Evolutionary conservation across 2,888 invertebrate species (phyloP).

Genomic region (Mimumesa dahlbomi): DNA sequence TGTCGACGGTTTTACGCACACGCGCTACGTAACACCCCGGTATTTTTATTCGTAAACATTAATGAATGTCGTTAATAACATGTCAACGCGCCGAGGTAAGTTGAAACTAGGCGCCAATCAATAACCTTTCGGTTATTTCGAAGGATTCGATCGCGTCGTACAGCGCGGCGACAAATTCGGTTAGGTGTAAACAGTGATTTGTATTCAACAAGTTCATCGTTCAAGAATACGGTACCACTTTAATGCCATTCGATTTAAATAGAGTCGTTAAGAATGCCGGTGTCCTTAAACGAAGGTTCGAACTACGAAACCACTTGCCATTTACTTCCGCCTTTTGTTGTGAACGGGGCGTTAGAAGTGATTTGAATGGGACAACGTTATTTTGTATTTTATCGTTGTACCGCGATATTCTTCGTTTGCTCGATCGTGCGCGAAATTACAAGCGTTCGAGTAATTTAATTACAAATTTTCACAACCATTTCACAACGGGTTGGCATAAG

Average conservation of each 20-base stretch:
- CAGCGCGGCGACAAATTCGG: neutral
- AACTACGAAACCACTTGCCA: conserved; percentile 5
- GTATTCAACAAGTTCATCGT: conserved; percentile 21
- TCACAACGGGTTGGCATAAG: too few relatives aligned
- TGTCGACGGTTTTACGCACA: too few relatives aligned
- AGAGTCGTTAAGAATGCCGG: conserved; percentile 27
- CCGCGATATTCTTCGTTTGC: too few relatives aligned
- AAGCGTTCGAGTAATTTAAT: too few relatives aligned
- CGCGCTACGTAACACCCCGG: too few relatives aligned
- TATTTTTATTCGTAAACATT: too few relatives aligned
- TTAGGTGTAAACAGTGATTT: conserved; percentile 34
- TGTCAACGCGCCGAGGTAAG: too few relatives aligned
- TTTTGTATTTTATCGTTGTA: neutral
- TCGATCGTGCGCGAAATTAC: too few relatives aligned
- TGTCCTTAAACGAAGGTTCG: conserved; percentile 19
- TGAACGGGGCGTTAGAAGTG: conserved; percentile 10
- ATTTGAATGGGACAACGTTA: conserved; percentile 16
- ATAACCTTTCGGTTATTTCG: neutral
- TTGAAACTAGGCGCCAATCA: too few relatives aligned
- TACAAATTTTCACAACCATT: too few relatives aligned
- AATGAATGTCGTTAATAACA: too few relatives aligned
- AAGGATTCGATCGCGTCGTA: neutral
- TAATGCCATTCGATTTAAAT: conserved; percentile 23
- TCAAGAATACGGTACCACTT: conserved; percentile 8
- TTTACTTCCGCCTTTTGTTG: conserved; percentile 40